A percentile compares a stretch with the other conserved stretches of the same genome.
phyloP scores from a whole-genome alignment of 92 coral and sea anemone genomes.

The Palythoa grandis region DNA sequence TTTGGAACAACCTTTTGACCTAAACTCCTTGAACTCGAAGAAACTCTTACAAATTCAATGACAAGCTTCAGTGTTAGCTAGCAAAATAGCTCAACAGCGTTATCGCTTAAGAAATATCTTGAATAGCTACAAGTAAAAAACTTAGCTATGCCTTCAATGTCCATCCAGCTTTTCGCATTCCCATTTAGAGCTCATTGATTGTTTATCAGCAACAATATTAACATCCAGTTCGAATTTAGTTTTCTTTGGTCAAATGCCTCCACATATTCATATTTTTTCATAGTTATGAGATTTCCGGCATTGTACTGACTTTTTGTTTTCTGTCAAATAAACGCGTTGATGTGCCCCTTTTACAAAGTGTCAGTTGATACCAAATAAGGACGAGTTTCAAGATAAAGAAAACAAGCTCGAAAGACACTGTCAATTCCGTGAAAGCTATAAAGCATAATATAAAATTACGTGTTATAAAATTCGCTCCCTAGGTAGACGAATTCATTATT shows the following conservation, averaged over 20 bases:
- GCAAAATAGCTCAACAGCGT: background rate
- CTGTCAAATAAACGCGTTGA: conserved; percentile 34
- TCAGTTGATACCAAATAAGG: conserved; percentile 43
- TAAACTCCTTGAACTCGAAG: background rate
- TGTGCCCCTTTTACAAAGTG: conserved; percentile 20
- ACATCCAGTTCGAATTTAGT: background rate
- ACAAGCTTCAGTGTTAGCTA: conserved; percentile 18
- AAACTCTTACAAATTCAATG: conserved; percentile 13
- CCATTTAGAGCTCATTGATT: background rate
- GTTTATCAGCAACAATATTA: no score
- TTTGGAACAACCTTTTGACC: conserved; percentile 33
- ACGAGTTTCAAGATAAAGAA: conserved; percentile 22
- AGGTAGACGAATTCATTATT: background rate
- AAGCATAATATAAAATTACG: conserved; percentile 29
- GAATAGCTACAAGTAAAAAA: conserved; percentile 22
- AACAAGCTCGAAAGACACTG: background rate
- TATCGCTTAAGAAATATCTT: conserved; percentile 12
- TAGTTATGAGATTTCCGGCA: background rate
- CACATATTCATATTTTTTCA: background rate
- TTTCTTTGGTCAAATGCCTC: background rate
- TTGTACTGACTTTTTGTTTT: conserved; percentile 8
- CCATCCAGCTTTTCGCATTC: background rate
- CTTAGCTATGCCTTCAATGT: background rate
- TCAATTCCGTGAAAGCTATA: background rate
- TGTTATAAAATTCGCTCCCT: background rate